These are phyloP conservation scores for Nestor notabilis DNA, from an alignment of 2,113 vertebrate species.

Conservation along the genomic window DNA sequence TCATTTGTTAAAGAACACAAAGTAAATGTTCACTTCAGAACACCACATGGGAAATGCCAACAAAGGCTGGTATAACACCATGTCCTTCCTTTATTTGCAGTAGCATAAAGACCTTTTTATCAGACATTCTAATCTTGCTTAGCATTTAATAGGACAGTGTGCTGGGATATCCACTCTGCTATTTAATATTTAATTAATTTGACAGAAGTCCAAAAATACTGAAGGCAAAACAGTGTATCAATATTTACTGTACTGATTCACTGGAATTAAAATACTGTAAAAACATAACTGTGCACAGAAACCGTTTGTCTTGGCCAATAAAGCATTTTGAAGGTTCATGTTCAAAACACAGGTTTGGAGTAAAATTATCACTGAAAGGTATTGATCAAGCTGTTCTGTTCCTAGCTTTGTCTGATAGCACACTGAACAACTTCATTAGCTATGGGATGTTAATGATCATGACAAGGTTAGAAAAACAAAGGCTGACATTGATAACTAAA, in stretches of 20 bases:
- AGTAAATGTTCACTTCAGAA: slow-evolving; percentile 35
- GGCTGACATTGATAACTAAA: background rate
- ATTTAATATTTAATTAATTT: slow-evolving; percentile 70
- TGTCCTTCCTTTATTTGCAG: slow-evolving; percentile 43
- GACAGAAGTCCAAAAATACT: slow-evolving; percentile 61
- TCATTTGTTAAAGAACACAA: slow-evolving; percentile 2
- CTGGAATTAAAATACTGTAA: slow-evolving; percentile 70
- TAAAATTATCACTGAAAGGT: slow-evolving; percentile 26
- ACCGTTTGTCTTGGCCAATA: slow-evolving; percentile 58
- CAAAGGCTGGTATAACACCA: background rate
- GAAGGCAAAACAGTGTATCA: slow-evolving; percentile 69
- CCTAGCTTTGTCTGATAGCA: background rate
- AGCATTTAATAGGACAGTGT: slow-evolving; percentile 59
- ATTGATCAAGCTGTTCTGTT: slow-evolving; percentile 12
- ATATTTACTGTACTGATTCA: slow-evolving; percentile 73
- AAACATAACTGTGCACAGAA: slow-evolving; percentile 64
- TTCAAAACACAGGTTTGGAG: slow-evolving; percentile 42
- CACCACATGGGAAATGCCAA: slow-evolving; percentile 44
- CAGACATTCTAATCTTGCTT: slow-evolving; percentile 39
- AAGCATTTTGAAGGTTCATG: slow-evolving; percentile 15
- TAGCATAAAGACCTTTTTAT: slow-evolving; percentile 46
- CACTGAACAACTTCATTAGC: background rate
- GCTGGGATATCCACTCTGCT: slow-evolving; percentile 57
- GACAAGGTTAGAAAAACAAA: slow-evolving; percentile 29
- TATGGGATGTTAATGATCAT: background rate